Percentiles rank a stretch among this genome's conserved stretches.
Conservation (phyloP, 2,113 vertebrate species). For the Irena cyanogastra region DNA sequence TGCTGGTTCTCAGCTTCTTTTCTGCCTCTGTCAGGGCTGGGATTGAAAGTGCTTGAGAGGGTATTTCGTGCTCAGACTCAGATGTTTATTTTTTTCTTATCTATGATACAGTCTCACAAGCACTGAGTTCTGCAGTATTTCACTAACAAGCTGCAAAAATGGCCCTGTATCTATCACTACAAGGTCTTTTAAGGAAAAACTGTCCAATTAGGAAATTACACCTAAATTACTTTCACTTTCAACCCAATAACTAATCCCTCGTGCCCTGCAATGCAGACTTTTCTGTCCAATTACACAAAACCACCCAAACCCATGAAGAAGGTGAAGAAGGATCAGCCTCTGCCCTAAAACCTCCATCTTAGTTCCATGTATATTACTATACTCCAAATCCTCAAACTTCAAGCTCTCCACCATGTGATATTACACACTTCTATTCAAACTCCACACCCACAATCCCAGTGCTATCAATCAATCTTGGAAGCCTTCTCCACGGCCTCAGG, state of each 20-base stretch:
- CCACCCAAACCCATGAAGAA: background rate
- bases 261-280: background rate
- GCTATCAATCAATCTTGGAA: background rate
- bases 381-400: background rate
- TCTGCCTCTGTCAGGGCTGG: background rate
- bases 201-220: background rate
- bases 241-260: background rate
- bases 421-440: background rate
- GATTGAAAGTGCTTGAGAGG: background rate
- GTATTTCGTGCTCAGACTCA: background rate
- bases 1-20: background rate
- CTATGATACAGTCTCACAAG: background rate
- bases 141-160: background rate
- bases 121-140: background rate
- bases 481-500: background rate
- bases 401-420: background rate
- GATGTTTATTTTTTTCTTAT: background rate
- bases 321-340: background rate
- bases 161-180: background rate
- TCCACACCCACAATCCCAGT: background rate
- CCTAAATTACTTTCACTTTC: background rate
- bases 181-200: background rate
- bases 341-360: background rate
- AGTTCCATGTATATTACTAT: background rate
- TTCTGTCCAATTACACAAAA: background rate